Base-by-base conservation (phyloP, 2,888 invertebrate species). In the Apamea sordens region DNA sequence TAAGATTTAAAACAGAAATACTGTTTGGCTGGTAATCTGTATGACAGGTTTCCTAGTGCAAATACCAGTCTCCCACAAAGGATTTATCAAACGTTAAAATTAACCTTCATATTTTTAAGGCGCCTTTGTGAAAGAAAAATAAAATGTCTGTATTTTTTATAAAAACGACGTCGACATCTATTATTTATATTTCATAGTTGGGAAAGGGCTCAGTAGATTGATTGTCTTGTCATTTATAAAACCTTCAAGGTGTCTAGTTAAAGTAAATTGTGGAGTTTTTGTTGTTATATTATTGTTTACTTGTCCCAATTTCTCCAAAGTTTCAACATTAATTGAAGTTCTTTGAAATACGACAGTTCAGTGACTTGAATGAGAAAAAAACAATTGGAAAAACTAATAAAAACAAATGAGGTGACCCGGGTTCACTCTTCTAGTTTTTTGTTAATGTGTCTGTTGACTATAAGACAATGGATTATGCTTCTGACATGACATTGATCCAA, bases 281-380 rank as follows among this genome's bases (percentile, higher is more conserved):
- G 83, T 86, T 78, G 44, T 80, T 82, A 70, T 83, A 85, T 82
- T 87, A 85, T 89, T 89, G 88, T 88, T 86, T 84, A 71, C 85
- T 80, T 86, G 83, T 74, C 78, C 88, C 83, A 79, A 81, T 88
- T 87, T 84, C 83, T 71, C 41, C 56, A 81, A 89, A 89, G 82
- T 88, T 85, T 69, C 73, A 77, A 76, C 76, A 71, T 86, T 81
- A 72, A 83, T 80, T 86, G 79, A 68, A 71, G 65, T 86, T 77
- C 81, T 81, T 79, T 79, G 69, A 82, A 87, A 80, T 76, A 80
- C 79, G 72, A 67, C 71, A 77, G 79, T 85, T 77, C 32, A 80
- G 53, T 87, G 71, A 79, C 81, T 78, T 73, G 70, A 73, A 77
- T 64, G 72, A 85, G 80, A 76, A 85, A 89, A 87, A 89, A 81